These are phyloP conservation scores for Tamias sibiricus DNA, from an alignment of 2,113 vertebrate genomes.

Conservation along the genomic window DNA sequence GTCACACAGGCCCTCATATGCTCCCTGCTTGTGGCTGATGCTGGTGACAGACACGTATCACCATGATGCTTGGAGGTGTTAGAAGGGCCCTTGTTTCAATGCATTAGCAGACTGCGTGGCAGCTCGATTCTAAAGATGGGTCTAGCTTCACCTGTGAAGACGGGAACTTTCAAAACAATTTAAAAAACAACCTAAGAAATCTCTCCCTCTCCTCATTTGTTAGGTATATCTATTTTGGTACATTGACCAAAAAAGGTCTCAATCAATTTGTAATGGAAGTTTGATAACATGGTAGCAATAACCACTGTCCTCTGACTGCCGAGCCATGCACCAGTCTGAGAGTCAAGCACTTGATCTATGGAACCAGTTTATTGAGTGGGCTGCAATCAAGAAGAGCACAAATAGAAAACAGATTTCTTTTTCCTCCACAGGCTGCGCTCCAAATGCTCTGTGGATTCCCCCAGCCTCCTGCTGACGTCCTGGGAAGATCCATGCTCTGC, in stretches of 20 bases:
- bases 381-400: not conserved
- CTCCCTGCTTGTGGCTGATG: not conserved
- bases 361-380: not conserved
- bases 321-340: not conserved
- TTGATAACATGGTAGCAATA: not conserved
- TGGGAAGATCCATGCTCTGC: not conserved
- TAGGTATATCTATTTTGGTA: not conserved
- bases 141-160: not conserved
- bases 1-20: not conserved
- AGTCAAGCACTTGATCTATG: not conserved
- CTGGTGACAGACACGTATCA: not conserved
- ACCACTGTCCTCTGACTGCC: not conserved
- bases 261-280: not conserved
- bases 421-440: not conserved
- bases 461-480: not conserved
- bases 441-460: not conserved
- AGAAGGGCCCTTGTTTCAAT: not conserved
- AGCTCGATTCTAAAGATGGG: not conserved
- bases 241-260: not conserved
- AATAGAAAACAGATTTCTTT: not conserved
- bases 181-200: not conserved
- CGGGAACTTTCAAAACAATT: not conserved
- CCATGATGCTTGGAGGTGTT: not conserved
- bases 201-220: not conserved
- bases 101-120: fast-evolving